These are phyloP conservation scores for Nephrotoma flavescens DNA, from an alignment of 2,888 invertebrate genomes.

Conservation along the genomic window DNA sequence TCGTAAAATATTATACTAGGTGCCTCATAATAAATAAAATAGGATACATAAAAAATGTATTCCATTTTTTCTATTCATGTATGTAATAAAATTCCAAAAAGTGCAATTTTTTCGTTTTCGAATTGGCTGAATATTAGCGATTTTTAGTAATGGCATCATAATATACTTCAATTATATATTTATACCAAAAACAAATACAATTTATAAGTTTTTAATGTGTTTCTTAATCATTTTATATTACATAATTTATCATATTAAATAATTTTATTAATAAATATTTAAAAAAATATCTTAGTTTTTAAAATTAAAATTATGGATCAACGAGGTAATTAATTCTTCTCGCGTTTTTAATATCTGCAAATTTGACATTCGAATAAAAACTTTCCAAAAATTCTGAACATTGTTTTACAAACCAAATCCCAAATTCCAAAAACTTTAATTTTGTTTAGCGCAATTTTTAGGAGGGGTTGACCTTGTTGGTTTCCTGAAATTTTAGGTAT, in stretches of 20 bases:
- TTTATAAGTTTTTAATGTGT: neutral
- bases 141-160: neutral
- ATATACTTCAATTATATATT: neutral
- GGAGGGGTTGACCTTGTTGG: too few species aligned
- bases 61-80: neutral
- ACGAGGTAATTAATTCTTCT: too few species aligned
- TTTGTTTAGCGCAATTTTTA: too few species aligned
- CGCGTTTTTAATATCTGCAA: neutral
- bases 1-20: neutral
- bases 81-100: neutral
- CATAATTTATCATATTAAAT: neutral
- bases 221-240: neutral
- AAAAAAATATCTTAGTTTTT: neutral
- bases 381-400: too few species aligned
- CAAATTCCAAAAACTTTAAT: too few species aligned
- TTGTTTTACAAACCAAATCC: too few species aligned
- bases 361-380: too few species aligned
- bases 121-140: neutral
- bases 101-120: neutral
- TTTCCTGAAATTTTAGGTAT: too few species aligned
- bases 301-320: neutral
- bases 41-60: neutral
- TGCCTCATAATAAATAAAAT: neutral
- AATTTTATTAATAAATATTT: neutral
- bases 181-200: neutral